Conservation (phyloP, 2,888 invertebrate genomes). For the Coelinius sp. region DNA sequence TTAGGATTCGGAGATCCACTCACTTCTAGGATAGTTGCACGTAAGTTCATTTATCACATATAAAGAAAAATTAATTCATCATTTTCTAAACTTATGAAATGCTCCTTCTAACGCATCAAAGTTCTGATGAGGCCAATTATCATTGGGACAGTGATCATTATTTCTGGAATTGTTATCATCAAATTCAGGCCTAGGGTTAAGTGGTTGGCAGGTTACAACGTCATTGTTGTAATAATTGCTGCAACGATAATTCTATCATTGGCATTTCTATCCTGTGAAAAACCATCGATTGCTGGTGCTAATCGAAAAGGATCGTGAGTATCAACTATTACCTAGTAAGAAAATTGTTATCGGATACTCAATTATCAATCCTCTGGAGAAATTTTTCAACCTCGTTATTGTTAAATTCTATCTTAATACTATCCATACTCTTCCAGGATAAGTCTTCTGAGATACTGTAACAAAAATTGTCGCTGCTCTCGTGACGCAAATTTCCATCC, state of each 20-base stretch:
- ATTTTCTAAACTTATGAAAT: not conserved
- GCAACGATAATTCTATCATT: conserved; percentile 71
- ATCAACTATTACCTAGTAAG: conserved; percentile 1
- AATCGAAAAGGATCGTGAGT: conserved; percentile 69
- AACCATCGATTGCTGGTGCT: conserved; percentile 70
- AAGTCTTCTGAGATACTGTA: conserved; percentile 72
- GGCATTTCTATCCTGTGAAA: conserved; percentile 72
- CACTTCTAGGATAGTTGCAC: conserved; percentile 72
- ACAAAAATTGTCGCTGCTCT: conserved; percentile 73
- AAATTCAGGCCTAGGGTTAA: conserved; percentile 72
- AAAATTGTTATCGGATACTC: not conserved
- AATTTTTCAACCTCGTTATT: too few species aligned
- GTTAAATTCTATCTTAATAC: too few species aligned
- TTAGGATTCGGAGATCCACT: conserved; percentile 73
- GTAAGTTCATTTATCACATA: conserved; percentile 49
- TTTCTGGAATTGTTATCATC: conserved; percentile 74
- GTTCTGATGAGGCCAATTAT: conserved; percentile 75
- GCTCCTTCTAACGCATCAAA: conserved; percentile 46
- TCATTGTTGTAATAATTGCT: conserved; percentile 69
- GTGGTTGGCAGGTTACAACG: conserved; percentile 72
- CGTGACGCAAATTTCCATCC: conserved; percentile 74
- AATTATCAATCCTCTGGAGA: not conserved
- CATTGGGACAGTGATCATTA: conserved; percentile 72
- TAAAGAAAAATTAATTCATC: not conserved
- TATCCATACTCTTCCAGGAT: conserved; percentile 51